These are phyloP conservation scores for Styela plicata DNA, from an alignment of 23 tunicate species.

Conservation along the genomic window DNA sequence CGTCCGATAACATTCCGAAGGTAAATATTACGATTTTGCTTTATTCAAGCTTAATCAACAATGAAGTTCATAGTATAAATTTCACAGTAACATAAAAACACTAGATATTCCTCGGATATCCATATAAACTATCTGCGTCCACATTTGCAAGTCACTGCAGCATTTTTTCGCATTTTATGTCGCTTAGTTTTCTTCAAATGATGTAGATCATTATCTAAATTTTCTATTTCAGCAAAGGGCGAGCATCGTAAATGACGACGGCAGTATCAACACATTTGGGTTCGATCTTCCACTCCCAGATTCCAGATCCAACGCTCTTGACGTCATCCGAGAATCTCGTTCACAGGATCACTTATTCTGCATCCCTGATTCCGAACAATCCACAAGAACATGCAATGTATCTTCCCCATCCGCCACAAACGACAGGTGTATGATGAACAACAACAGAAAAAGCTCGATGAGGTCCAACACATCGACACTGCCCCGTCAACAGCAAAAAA, in stretches of 20 bases:
- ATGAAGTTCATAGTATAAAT: too few species aligned
- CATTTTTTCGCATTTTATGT: too few species aligned
- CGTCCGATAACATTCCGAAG: not conserved
- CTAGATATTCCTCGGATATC: too few species aligned
- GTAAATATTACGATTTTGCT: not conserved
- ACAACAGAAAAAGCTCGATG: not conserved
- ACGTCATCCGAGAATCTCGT: not conserved
- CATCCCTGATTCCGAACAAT: not conserved
- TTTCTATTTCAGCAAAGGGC: not conserved
- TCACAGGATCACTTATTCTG: not conserved
- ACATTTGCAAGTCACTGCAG: not conserved
- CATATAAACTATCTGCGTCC: not conserved
- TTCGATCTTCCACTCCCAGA: not conserved
- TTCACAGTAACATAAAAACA: too few species aligned
- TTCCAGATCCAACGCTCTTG: not conserved
- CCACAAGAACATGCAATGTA: not conserved
- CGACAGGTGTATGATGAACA: not conserved
- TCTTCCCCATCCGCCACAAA: not conserved
- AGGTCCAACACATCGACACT: not conserved
- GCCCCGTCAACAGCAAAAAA: not conserved
- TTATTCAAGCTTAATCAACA: too few species aligned
- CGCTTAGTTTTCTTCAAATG: too few species aligned
- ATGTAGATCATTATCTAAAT: too few species aligned
- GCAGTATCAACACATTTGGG: not conserved
- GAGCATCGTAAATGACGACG: slow-evolving; percentile 12